Conservation (phyloP, 2,888 invertebrate genomes). For the Spisula solida region DNA sequence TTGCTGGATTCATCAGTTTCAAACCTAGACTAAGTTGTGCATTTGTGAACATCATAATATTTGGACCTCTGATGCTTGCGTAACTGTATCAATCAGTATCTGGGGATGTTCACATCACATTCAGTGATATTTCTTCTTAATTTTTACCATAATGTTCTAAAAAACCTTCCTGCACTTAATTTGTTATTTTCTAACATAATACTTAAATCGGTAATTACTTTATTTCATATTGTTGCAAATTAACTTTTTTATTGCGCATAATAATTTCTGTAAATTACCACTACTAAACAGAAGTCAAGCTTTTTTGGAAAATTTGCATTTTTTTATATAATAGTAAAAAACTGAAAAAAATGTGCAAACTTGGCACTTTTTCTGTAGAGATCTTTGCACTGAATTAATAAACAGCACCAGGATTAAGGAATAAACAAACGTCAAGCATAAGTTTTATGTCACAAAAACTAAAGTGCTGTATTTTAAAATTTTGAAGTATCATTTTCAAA, state of each 20-base stretch:
- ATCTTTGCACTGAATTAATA: neutral
- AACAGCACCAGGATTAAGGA: neutral
- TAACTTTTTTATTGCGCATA: neutral
- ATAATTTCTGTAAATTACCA: neutral
- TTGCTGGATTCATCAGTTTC: too few relatives aligned
- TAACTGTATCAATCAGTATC: too few relatives aligned
- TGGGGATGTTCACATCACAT: too few relatives aligned
- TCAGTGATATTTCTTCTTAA: too few relatives aligned
- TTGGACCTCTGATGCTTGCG: too few relatives aligned
- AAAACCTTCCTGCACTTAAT: too few relatives aligned
- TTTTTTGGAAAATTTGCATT: neutral
- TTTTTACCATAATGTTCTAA: too few relatives aligned
- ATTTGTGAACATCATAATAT: too few relatives aligned
- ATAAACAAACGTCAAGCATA: neutral
- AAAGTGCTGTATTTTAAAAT: neutral
- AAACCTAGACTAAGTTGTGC: too few relatives aligned
- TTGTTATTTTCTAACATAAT: neutral
- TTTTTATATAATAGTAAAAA: neutral
- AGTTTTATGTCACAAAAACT: neutral
- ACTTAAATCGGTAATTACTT: neutral
- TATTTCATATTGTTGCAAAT: neutral
- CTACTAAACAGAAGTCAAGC: neutral
- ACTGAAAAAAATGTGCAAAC: neutral
- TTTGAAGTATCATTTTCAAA: neutral
- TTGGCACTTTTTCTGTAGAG: neutral